Evolutionary conservation across 2,797 vertebrate species (phyloP).

Genomic region (Austrolebias charrua): DNA sequence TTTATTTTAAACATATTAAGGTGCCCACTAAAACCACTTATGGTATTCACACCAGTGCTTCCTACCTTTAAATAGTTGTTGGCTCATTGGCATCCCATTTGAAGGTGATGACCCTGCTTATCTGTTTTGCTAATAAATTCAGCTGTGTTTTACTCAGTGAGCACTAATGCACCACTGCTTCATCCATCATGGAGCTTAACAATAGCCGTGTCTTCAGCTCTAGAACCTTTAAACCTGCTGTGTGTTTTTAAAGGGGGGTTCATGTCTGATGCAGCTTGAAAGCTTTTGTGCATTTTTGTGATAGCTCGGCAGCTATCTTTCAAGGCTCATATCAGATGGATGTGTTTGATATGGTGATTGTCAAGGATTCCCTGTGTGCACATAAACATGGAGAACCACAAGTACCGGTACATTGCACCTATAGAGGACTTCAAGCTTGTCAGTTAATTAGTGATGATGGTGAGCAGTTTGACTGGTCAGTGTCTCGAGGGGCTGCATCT

Average conservation of each 20-base stretch:
- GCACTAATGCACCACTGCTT: constrained; percentile 87
- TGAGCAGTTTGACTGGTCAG: constrained; percentile 37
- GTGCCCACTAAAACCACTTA: constrained; percentile 74
- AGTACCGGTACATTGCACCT: constrained; percentile 13
- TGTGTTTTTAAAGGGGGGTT: too few species aligned
- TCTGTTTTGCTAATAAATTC: constrained; percentile 85
- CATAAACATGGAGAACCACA: constrained; percentile 65
- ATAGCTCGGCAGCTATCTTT: constrained; percentile 38
- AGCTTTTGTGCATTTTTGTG: constrained; percentile 32
- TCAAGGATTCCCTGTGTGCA: constrained; percentile 71
- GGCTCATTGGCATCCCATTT: constrained; percentile 88
- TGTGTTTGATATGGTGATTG: constrained; percentile 77
- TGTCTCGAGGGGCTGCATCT: constrained; percentile 48
- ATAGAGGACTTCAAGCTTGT: constrained; percentile 19
- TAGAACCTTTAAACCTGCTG: constrained; percentile 73
- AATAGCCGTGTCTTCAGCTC: constrained; percentile 79
- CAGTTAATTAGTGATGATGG: constrained; percentile 27
- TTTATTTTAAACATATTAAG: background rate
- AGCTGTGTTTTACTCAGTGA: constrained; percentile 83
- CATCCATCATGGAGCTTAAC: constrained; percentile 86
- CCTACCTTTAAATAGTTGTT: constrained; percentile 85
- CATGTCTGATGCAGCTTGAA: constrained; percentile 6
- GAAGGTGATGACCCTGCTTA: constrained; percentile 86
- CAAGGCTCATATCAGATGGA: constrained; percentile 80
- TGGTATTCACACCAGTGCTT: constrained; percentile 86